phyloP scores from a whole-genome alignment of 2,797 vertebrate genomes.

The Artibeus lituratus region DNA sequence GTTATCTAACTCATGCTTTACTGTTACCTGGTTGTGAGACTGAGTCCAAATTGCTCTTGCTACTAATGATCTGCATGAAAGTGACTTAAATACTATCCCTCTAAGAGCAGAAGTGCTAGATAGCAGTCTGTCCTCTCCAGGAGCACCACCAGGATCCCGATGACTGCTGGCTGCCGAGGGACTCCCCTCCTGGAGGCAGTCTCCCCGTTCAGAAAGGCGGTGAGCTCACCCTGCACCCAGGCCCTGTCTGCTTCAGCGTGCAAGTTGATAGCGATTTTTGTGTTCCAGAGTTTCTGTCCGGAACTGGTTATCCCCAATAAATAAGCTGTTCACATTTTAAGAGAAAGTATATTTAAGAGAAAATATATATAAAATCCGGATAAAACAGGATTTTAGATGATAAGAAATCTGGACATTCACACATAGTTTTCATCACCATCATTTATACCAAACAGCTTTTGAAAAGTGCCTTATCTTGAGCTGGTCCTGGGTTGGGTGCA shows the following conservation, averaged over 20 bases:
- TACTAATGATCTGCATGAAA: neutral
- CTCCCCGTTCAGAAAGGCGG: neutral
- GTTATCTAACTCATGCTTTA: neutral
- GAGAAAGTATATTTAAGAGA: constrained; percentile 35
- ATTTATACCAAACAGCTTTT: constrained; percentile 2
- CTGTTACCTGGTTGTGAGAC: neutral
- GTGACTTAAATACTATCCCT: neutral
- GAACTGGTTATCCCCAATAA: constrained; percentile 42
- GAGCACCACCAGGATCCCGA: neutral
- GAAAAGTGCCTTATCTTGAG: constrained; percentile 36
- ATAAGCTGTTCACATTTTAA: constrained; percentile 52
- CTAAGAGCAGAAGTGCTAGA: neutral
- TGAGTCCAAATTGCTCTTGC: neutral
- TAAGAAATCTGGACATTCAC: constrained; percentile 51
- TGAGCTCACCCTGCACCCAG: neutral
- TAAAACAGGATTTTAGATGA: constrained; percentile 29
- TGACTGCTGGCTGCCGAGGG: neutral
- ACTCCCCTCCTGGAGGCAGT: neutral
- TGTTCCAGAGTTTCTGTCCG: neutral
- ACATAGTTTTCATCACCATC: constrained; percentile 31
- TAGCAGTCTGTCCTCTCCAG: neutral
- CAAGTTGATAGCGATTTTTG: neutral
- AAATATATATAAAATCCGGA: constrained; percentile 34
- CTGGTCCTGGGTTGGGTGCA: neutral
- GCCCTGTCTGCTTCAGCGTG: neutral